Evolutionary conservation across 2,888 invertebrate genomes (phyloP).

Genomic region (Rambutsinella grinnellia): DNA sequence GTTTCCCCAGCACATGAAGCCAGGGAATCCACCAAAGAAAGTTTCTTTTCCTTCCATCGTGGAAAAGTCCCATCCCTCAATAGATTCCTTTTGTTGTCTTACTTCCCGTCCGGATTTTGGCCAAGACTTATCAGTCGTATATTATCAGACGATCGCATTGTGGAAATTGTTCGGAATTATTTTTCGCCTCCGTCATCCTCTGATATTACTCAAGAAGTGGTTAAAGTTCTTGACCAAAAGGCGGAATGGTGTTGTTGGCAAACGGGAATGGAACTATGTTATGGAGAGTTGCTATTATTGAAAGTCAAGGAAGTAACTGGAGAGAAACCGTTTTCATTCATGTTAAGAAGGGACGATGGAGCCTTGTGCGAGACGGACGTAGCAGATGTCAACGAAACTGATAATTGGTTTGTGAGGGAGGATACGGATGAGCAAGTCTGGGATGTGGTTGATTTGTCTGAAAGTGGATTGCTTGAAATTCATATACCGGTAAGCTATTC

Average conservation of each 20-base stretch:
- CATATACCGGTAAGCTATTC: conserved; percentile 74
- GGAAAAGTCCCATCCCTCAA: conserved; percentile 59
- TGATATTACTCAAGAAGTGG: conserved; percentile 65
- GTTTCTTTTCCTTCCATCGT: conserved; percentile 41
- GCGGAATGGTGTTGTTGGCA: conserved; percentile 96
- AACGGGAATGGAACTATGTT: conserved; percentile 88
- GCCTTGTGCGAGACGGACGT: conserved; percentile 64
- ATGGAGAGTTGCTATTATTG: conserved; percentile 84
- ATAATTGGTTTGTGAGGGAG: conserved; percentile 49
- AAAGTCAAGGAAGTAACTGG: conserved; percentile 82
- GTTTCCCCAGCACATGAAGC: conserved; percentile 8
- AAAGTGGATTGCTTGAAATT: conserved; percentile 88
- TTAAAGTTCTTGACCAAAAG: conserved; percentile 76
- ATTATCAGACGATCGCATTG: conserved; percentile 87
- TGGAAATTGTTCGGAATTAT: conserved; percentile 81
- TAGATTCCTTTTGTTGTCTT: conserved; percentile 91
- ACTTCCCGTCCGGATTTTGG: conserved; percentile 99
- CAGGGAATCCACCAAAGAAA: conserved; percentile 24
- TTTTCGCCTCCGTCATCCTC: conserved; percentile 75
- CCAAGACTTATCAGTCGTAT: conserved; percentile 88
- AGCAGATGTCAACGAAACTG: conserved; percentile 46
- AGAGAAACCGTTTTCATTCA: conserved; percentile 65
- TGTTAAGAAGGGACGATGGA: conserved; percentile 65
- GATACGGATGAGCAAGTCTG: conserved; percentile 81
- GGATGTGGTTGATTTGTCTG: conserved; percentile 83